A percentile compares a stretch with the other conserved stretches of the same genome.
Conservation (phyloP, 1,140 invertebrate species). For the Ephestia elutella region DNA sequence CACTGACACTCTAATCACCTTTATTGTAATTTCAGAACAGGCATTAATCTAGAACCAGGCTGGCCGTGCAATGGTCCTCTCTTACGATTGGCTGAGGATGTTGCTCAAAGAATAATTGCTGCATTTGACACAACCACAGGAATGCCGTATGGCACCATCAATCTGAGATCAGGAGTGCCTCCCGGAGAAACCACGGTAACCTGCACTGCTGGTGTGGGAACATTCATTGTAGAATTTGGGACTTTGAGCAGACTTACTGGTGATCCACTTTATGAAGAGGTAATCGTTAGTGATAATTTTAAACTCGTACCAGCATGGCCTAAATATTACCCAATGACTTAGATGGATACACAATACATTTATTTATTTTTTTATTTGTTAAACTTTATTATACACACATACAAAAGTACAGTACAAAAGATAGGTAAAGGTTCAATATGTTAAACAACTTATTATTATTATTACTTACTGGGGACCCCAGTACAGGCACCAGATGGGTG, state of each 20-base stretch:
- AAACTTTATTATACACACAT: too few species aligned
- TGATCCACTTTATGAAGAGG: slow-evolving; percentile 94
- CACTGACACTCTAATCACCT: too few species aligned
- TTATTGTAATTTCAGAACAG: slow-evolving; percentile 80
- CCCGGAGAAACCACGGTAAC: slow-evolving; percentile 96
- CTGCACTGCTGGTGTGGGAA: slow-evolving; percentile 98
- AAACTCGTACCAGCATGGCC: too few species aligned
- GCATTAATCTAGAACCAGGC: slow-evolving; percentile 88
- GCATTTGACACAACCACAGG: slow-evolving; percentile 93
- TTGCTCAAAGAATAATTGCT: slow-evolving; percentile 90
- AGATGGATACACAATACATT: too few species aligned
- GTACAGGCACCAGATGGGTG: too few species aligned
- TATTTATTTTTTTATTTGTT: too few species aligned
- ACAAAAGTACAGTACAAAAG: too few species aligned
- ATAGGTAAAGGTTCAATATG: too few species aligned
- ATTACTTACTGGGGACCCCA: too few species aligned
- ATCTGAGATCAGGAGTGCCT: slow-evolving; percentile 93
- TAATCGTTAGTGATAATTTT: slow-evolving; percentile 38
- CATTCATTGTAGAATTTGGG: slow-evolving; percentile 98
- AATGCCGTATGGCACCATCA: slow-evolving; percentile 99
- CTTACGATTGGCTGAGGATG: slow-evolving; percentile 93
- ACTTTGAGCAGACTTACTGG: slow-evolving; percentile 95
- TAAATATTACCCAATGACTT: too few species aligned
- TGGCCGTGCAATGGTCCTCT: slow-evolving; percentile 99
- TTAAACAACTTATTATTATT: too few species aligned